Percentiles rank a stretch among this genome's conserved stretches.
These are phyloP conservation scores for Tursiops truncatus DNA, from an alignment of 2,113 vertebrate genomes.

Conservation along the genomic window DNA sequence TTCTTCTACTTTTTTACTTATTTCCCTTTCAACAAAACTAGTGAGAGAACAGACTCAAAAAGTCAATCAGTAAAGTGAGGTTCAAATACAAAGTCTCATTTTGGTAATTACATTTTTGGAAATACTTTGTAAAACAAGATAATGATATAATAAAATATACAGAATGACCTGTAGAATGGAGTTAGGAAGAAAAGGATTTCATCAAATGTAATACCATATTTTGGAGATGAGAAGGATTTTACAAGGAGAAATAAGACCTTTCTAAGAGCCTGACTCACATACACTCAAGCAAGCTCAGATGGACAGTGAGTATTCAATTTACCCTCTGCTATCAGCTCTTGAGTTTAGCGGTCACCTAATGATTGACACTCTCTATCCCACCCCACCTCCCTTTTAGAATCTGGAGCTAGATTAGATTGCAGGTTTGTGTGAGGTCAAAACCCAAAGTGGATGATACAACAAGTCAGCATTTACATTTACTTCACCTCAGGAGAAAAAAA, in stretches of 20 bases:
- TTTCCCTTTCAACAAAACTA: background rate
- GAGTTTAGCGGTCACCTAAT: background rate
- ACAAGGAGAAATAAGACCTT: background rate
- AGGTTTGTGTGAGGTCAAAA: background rate
- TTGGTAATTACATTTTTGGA: background rate
- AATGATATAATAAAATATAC: background rate
- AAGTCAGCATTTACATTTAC: background rate
- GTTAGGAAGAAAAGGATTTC: background rate
- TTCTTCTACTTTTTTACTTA: background rate
- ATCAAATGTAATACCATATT: background rate
- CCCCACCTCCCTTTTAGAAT: background rate
- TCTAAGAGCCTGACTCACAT: background rate
- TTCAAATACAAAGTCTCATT: background rate
- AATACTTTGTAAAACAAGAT: background rate
- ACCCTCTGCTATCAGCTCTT: accelerated
- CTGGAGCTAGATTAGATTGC: accelerated
- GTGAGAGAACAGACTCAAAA: background rate
- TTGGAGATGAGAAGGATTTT: background rate
- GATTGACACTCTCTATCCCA: background rate
- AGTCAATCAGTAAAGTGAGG: background rate
- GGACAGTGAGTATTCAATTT: background rate
- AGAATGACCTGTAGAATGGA: background rate
- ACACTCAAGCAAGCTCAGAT: background rate
- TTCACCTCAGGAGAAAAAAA: background rate
- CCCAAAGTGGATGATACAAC: background rate